phyloP scores from a whole-genome alignment of 2,888 invertebrate species.

The Nasonia oneida region DNA sequence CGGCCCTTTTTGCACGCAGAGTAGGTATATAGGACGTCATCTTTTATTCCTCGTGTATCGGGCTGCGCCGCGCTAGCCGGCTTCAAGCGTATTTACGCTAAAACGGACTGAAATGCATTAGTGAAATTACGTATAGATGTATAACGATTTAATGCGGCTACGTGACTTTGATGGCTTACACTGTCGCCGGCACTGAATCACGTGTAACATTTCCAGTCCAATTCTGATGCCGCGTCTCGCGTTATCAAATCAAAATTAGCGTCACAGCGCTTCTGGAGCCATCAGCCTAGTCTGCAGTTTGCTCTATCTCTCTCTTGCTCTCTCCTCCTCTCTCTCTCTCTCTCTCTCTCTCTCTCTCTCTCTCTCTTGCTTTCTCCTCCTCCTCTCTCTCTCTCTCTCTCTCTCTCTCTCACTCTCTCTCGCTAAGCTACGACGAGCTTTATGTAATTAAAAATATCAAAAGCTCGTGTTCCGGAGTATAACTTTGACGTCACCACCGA shows the following conservation, averaged over 20 bases:
- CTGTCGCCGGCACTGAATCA: conserved; percentile 43
- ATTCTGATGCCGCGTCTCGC: conserved; percentile 53
- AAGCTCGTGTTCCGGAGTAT: background rate
- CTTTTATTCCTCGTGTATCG: background rate
- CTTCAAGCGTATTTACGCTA: conserved; percentile 26
- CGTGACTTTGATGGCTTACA: conserved; percentile 57
- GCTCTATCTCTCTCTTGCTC: background rate
- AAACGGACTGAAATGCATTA: conserved; percentile 50
- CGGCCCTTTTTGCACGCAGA: background rate
- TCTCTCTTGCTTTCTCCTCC: background rate
- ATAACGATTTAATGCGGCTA: conserved; percentile 53
- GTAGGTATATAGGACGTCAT: background rate
- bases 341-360: background rate
- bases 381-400: background rate
- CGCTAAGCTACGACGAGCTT: background rate
- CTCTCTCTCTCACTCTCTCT: background rate
- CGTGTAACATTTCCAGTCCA: conserved; percentile 47
- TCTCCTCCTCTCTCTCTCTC: background rate
- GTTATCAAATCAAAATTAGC: conserved; percentile 66
- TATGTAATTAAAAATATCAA: conserved; percentile 38
- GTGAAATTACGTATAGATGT: conserved; percentile 33
- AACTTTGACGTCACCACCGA: background rate
- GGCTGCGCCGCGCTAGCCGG: background rate
- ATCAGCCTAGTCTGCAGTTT: background rate
- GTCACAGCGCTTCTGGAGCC: conserved; percentile 49